Base-by-base conservation (phyloP, 2,888 invertebrate genomes). In the Drosophila pseudotalamancana region DNA sequence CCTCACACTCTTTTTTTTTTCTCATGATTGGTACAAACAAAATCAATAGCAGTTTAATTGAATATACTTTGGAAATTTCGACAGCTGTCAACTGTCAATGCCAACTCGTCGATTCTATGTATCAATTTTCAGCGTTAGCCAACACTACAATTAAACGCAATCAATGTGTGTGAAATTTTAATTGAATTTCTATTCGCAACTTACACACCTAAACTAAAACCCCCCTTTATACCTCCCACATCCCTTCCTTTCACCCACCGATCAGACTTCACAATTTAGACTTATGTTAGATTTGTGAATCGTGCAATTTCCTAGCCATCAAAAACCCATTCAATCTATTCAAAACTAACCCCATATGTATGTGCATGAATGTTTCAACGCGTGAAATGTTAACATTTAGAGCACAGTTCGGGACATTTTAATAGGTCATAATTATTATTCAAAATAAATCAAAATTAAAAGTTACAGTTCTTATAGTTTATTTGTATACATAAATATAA, bases 101-200 rank as follows among this genome's bases (percentile, higher is more conserved):
- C 50, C 57, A 57, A 18, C 43, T 59, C 55, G 61, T 55, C 57
- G 40, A 19, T 69, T 64, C 32, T n/a, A 29, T 23, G 53, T 55
- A 56, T 34, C 40, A 32, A n/a, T 29, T 53, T 34, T 12, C 54
- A 43, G 39, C 25, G 11, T 25, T 40, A 68, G 27, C 37, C 40
- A 64, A 50, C 45, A 59, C 32, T 32, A 74, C 72, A 69, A 87
- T 74, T 62, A 64, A 62, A 59, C 35, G 11, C 62, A 87, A 87
- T 85, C 75, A 81, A 81, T 46, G 46, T n/a, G 62, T 67, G 66
- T 75, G 64, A 82, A 81, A 87, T 85, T 85, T 77, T 81, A 67
- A 81, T 87, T 82, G 59, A 72, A 60, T 11, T 40, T 42, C 40
- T 29, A 37, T 40, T 46, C 12, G 11, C 8, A 9, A 25, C 25